A percentile compares a stretch with the other conserved stretches of the same genome.
Conservation (phyloP, 1,140 invertebrate genomes). For the Danaus melanippus region DNA sequence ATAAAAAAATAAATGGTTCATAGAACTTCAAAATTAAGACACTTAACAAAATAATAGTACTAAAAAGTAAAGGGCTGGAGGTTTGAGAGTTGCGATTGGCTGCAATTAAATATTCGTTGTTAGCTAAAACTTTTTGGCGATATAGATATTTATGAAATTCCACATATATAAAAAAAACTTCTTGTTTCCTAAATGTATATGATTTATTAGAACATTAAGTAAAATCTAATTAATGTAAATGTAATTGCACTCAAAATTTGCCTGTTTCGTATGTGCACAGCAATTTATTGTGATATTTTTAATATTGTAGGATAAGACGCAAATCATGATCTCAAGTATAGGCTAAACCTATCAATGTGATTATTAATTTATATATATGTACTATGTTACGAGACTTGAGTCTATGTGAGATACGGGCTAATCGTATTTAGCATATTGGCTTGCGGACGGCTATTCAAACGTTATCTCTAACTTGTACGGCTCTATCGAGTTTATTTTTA, state of each 20-base stretch:
- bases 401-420: conserved; percentile 50
- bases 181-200: conserved; percentile 42
- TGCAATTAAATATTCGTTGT: conserved; percentile 3
- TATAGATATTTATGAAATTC: conserved; percentile 4
- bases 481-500: conserved; percentile 4
- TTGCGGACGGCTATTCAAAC: conserved; percentile 19
- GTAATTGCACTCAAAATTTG: conserved; percentile 71
- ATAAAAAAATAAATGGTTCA: too few relatives aligned
- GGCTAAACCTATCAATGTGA: conserved; percentile 58
- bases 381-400: conserved; percentile 30
- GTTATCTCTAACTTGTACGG: conserved; percentile 12
- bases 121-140: conserved; percentile 17
- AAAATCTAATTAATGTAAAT: conserved; percentile 55
- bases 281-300: conserved; percentile 73
- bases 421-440: conserved; percentile 15
- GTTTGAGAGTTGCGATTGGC: too few relatives aligned
- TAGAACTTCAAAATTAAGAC: too few relatives aligned
- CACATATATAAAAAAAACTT: conserved; percentile 11
- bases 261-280: conserved; percentile 71
- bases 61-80: too few relatives aligned
- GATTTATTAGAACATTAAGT: conserved; percentile 49
- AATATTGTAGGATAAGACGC: conserved; percentile 68
- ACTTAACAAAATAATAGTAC: too few relatives aligned
- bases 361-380: conserved; percentile 54
- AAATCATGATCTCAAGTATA: conserved; percentile 62